Percentiles rank a stretch among this genome's conserved stretches.
phyloP scores from a whole-genome alignment of 2,113 vertebrate species.

The Marmota monax region DNA sequence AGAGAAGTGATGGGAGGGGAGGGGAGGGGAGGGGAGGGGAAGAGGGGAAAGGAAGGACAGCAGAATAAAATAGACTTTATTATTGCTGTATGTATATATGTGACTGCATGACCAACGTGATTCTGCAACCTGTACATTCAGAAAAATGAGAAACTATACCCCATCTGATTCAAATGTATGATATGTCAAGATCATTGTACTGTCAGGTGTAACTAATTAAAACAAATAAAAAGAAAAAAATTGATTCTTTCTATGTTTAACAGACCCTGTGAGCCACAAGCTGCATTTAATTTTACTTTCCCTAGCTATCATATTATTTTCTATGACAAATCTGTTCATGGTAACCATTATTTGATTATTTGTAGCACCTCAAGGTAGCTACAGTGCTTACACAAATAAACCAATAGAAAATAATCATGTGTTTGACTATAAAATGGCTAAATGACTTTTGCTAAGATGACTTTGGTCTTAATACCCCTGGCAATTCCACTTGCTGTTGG shows the following conservation, averaged over 20 bases:
- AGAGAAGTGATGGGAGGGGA: too few relatives aligned
- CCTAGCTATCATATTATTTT: not conserved
- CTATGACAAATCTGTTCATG: not conserved
- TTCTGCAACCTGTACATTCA: too few relatives aligned
- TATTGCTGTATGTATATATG: too few relatives aligned
- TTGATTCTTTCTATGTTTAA: not conserved
- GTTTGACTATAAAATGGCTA: not conserved
- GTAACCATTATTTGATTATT: not conserved
- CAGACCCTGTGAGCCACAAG: not conserved
- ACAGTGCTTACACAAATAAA: not conserved
- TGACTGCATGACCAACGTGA: too few relatives aligned
- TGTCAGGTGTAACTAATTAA: too few relatives aligned
- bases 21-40: too few relatives aligned
- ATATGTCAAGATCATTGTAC: too few relatives aligned
- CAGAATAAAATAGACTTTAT: too few relatives aligned
- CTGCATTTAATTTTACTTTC: slow-evolving; percentile 18
- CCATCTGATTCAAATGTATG: too few relatives aligned
- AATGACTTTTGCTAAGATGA: not conserved
- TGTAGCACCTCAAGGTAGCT: not conserved
- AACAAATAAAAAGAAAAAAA: not conserved
- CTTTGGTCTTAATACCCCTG: not conserved
- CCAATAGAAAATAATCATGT: not conserved
- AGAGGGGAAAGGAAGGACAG: too few relatives aligned
- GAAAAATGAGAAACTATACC: too few relatives aligned
- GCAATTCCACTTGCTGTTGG: not conserved